Evolutionary conservation across 1,140 invertebrate genomes (phyloP), one percentile per base, ranked within the genome.

Genomic region (Brachionus sp.): DNA sequence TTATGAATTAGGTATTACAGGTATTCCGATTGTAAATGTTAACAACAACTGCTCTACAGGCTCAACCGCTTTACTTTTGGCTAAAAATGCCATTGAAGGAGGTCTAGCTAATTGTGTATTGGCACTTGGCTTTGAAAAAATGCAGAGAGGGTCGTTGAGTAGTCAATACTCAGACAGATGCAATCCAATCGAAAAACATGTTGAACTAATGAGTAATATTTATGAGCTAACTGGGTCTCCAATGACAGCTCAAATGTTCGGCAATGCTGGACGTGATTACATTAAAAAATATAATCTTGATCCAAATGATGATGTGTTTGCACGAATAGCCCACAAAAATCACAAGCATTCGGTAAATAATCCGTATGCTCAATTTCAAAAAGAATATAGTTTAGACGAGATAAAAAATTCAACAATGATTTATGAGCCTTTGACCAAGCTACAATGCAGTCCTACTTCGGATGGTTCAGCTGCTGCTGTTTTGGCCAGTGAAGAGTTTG

Each of bases 31-130:
- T 84, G 96, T 94, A 89, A 99, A 99, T 91, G 96, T 91, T 84
- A 98, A 98, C 89, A 99, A 99, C 87, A 98, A 98, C 87, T 99
- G 97, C 87, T 93, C 97, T 0, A 98, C 95, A 19, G 97, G 97
- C 10, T 95, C 96, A 0, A 95, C 94, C 77, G 97, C 97, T 3
- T 87, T 99, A 0, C 92, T 93, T 83, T 89, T 99, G 86, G 95
- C 92, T 0, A 96, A 96, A 87, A 95, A 98, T 88, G 91, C 97
- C 7, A 90, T 99, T 19, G 93, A 95, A 90, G 92, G 93, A 85
- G 95, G 90, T 89, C 86, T 85, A 66, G 23, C 12, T 3, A 93
- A 98, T 86, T 96, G 97, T 88, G 93, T 94, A 0, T 88, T 99
- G 46, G 97, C 96, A 19, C 87, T 98, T 62, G 97, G 97, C 4